Evolutionary conservation across 30 jellyfish, hydroid and myxozoan species (phyloP).

Genomic region (Clytia hemisphaerica): DNA sequence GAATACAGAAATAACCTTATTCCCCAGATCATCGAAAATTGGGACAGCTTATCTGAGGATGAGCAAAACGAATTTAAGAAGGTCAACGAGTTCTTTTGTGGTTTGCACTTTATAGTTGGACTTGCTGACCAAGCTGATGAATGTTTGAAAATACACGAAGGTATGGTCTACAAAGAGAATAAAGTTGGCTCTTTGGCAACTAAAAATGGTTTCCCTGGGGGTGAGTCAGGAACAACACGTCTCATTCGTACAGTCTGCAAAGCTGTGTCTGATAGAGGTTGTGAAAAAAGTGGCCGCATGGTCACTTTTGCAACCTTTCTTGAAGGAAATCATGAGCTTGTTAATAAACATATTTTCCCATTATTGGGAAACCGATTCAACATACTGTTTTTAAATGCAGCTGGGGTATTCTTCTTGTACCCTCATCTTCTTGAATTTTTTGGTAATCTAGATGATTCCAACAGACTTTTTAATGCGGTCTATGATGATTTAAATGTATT

Average conservation of each 20-base stretch:
- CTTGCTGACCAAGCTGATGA: conserved; percentile 45
- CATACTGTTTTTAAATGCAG: conserved; percentile 16
- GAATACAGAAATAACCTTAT: conserved; percentile 15
- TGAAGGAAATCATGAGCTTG: background rate
- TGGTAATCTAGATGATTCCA: background rate
- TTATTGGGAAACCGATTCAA: conserved; percentile 28
- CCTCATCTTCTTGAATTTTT: conserved; percentile 1
- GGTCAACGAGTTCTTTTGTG: conserved; percentile 36
- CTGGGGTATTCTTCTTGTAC: background rate
- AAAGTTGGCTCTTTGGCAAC: conserved; percentile 42
- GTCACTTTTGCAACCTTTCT: conserved; percentile 13
- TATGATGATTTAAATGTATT: conserved; percentile 13
- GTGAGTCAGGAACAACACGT: conserved; percentile 33
- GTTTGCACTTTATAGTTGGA: conserved; percentile 36
- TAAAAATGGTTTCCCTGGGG: conserved; percentile 17
- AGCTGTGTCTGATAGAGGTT: conserved; percentile 34
- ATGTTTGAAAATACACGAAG: conserved; percentile 20
- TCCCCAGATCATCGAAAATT: conserved; percentile 8
- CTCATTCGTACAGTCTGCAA: conserved; percentile 21
- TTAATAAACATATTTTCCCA: conserved; percentile 14
- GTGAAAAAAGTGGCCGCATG: conserved; percentile 43
- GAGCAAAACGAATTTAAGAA: background rate
- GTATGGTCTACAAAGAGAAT: conserved; percentile 3
- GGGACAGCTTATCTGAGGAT: conserved; percentile 13
- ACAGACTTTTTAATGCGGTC: conserved; percentile 14